Conservation (phyloP, 2,797 vertebrate species). For the Lutjanus argentimaculatus region DNA sequence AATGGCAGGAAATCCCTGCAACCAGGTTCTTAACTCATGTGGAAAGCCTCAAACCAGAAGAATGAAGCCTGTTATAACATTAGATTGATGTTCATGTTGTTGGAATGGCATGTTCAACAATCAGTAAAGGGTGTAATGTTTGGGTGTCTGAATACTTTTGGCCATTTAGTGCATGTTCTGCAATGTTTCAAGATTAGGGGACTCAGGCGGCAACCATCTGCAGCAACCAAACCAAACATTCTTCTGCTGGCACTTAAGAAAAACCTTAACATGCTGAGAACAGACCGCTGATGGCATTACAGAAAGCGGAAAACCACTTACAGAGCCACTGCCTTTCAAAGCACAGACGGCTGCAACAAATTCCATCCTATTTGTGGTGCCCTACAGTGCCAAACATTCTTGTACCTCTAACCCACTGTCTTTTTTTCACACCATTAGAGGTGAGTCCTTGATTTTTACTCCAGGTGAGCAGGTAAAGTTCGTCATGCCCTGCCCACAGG, state of each 20-base stretch:
- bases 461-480: slow-evolving; percentile 39
- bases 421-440: slow-evolving; percentile 48
- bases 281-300: slow-evolving; percentile 48
- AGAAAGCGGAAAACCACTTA: slow-evolving; percentile 45
- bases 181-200: slow-evolving; percentile 1
- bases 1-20: neutral
- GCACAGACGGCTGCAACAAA: slow-evolving; percentile 34
- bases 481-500: slow-evolving; percentile 35
- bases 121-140: neutral
- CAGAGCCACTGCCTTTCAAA: slow-evolving; percentile 33
- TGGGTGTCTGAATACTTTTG: neutral
- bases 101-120: neutral
- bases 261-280: slow-evolving; percentile 48
- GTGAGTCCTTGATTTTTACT: slow-evolving; percentile 38
- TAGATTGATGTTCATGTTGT: neutral
- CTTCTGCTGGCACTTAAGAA: slow-evolving; percentile 49
- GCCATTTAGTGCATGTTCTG: neutral
- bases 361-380: slow-evolving; percentile 29
- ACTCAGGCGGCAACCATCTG: slow-evolving; percentile 48
- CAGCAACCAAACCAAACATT: slow-evolving; percentile 20
- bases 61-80: neutral
- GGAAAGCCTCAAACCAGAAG: neutral
- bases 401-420: slow-evolving; percentile 29
- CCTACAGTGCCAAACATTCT: slow-evolving; percentile 44
- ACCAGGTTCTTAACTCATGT: neutral